Evolutionary conservation across 2,888 invertebrate genomes (phyloP).

Genomic region (Chrysina gloriosa): DNA sequence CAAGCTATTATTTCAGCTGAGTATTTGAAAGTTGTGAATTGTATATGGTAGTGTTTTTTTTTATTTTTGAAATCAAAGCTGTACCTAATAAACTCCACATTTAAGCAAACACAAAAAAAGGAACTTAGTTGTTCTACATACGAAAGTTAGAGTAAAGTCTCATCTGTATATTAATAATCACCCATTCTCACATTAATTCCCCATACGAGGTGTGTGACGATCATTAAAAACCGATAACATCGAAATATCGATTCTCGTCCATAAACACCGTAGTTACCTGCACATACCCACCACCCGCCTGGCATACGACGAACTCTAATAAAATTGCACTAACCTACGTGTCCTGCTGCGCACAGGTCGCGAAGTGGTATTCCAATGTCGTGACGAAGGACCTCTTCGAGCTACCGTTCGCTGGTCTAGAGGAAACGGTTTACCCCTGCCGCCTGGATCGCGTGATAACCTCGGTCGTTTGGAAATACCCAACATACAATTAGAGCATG

Average conservation of each 20-base stretch:
- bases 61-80: no score
- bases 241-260: slow-evolving; percentile 23
- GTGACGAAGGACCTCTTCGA: slow-evolving; percentile 86
- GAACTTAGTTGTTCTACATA: no score
- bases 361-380: slow-evolving; percentile 93
- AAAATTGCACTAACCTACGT: background rate
- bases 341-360: slow-evolving; percentile 71
- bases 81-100: no score
- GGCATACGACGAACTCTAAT: background rate
- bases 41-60: no score
- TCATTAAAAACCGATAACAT: slow-evolving; percentile 6
- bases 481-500: slow-evolving; percentile 78
- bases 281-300: slow-evolving; percentile 17
- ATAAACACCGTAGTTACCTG: slow-evolving; percentile 17
- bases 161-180: slow-evolving; percentile 1
- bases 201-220: background rate
- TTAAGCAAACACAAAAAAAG: background rate
- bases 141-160: slow-evolving; percentile 14
- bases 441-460: slow-evolving; percentile 78
- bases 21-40: no score
- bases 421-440: slow-evolving; percentile 78
- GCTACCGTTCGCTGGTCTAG: slow-evolving; percentile 82
- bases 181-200: slow-evolving; percentile 4
- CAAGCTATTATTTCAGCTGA: no score
- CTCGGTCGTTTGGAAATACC: slow-evolving; percentile 89